Evolutionary conservation across 92 coral and sea anemone genomes (phyloP), one percentile per base, ranked within the genome.

Genomic region (Hydrozoanthus gracilis): DNA sequence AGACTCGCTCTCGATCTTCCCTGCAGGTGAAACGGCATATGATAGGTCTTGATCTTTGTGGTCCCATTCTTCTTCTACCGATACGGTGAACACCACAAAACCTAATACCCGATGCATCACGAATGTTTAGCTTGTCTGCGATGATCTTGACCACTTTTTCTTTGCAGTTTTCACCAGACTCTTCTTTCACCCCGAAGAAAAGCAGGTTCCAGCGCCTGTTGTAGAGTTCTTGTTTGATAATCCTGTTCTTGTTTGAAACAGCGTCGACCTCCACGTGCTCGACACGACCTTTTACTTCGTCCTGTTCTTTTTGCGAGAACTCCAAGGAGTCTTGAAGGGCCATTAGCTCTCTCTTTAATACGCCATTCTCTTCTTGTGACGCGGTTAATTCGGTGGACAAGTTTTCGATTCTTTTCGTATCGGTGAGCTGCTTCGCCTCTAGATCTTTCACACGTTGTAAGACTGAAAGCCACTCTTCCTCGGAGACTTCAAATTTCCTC

Each of bases 21-120:
- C 77, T 45, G 55, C 77, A 73, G 20, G 77, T 73, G 56, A 73
- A 73, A 48, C 77, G 77, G 20, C 77, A 73, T 9, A 73, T 73
- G 55, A 73, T 45, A 3, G 77, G 77, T 3, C 77, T 11, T 45
- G 50, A 7, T 14, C 77, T 72, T 15, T 46, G 55, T 66, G 44
- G 72, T 72, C 77, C 58, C 54, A 16, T 4, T 66, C 44, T 66
- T 13, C 20, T 45, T 45, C 77, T 45, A 14, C 77, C 77, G n/a
- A 73, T 13, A 48, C 77, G 56, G 20, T 44, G 77, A 4, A 73
- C 77, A 45, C 77, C 77, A 46, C 77, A 73, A 9, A 73, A 73
- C 14, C 6, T 73, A 9, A 73, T 73, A 10, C 8, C 35, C 56
- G 2, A 1, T 5, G 56, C 56, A 6, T 73, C 56, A 13, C 56